Evolutionary conservation across 1,140 invertebrate species (phyloP), one percentile per base, ranked within the genome.

Genomic region (Tachypleus tridentatus): DNA sequence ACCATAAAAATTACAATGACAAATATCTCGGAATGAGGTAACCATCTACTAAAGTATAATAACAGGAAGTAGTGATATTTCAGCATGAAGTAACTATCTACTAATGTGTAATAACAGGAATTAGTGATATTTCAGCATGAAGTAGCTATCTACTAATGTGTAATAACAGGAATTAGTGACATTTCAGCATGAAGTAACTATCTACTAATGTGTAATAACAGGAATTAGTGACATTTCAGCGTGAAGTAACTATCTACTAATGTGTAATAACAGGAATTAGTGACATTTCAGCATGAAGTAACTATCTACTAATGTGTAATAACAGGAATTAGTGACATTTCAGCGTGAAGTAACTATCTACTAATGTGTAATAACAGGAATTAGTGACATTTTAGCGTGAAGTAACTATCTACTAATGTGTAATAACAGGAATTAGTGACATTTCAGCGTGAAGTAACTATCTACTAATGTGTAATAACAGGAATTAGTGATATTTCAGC

Each of bases 41-140:
- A 29, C 29, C 2, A 29, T 29, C 29, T 54, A 54, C n/a, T 54
- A 54, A 54, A 54, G 53, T 8, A 3, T 54, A 54, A 8, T n/a
- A n/a, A 8, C n/a, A n/a, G 53, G n/a, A 54, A 7, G 0, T 29
- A 29, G 29, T 2, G 2, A 29, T 29, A 29, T 29, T 29, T 29
- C 29, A 29, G 29, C 29, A 29, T 57, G 49, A 5, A n/a, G 5
- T 53, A 53, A 7, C 10, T 6, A 49, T 49, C 5, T 49, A 48
- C 49, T 64, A 51, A 11, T 63, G 56, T 51, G 8, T 50, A 86
- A 29, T 29, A 29, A 29, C 29, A 29, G 29, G 29, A 29, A 29
- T 29, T 29, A 29, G 29, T 29, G 0, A 29, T 29, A 29, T 29
- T 29, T 29, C 29, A 29, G 81, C 85, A 86, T 67, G 84, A 86